Evolutionary conservation across 2,797 vertebrate species (phyloP), one percentile per base, ranked within the genome.

Genomic region (Phoeniculus purpureus): DNA sequence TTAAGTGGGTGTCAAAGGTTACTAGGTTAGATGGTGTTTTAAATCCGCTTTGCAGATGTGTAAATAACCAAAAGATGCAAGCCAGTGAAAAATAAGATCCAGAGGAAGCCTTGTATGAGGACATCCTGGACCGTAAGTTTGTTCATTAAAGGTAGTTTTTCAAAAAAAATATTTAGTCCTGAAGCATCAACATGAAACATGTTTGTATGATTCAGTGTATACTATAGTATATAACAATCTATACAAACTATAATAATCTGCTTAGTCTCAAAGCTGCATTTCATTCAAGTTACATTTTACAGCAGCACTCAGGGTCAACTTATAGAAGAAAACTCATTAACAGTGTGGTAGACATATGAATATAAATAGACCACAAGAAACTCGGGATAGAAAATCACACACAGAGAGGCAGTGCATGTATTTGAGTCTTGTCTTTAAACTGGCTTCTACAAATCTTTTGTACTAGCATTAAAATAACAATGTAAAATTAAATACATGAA

Each of bases 281-380:
- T 89, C 79, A 87, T 91, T 95, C 89, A 77, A 92, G 65, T 45
- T 78, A 34, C 70, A 85, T 92, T 85, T 93, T 91, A 65, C 45
- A 86, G 47, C 55, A 87, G 37, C 20, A 82, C 29, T 67, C 32
- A 84, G 52, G 81, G 73, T 85, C 80, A 92, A 81, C 94, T 92
- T 92, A 76, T 58, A 88, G 54, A 88, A 51, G n/a, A 91, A 89
- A 92, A 76, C 48, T 92, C 37, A 60, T 93, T 94, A 94, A 82
- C 62, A 80, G 58, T 85, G 51, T 78, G 73, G 71, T 61, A 94
- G 78, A 79, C 22, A 3, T 70, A 79, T 55, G 71, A 93, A 91
- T 84, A 88, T 84, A 95, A 93, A 92, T 74, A 13, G 13, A 87
- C 15, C 58, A 80, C 31, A 52, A 81, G 52, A 91, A 90, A 84